These are phyloP conservation scores for Himalopsyche tibetana DNA, from an alignment of 2,888 invertebrate genomes.

Conservation along the genomic window DNA sequence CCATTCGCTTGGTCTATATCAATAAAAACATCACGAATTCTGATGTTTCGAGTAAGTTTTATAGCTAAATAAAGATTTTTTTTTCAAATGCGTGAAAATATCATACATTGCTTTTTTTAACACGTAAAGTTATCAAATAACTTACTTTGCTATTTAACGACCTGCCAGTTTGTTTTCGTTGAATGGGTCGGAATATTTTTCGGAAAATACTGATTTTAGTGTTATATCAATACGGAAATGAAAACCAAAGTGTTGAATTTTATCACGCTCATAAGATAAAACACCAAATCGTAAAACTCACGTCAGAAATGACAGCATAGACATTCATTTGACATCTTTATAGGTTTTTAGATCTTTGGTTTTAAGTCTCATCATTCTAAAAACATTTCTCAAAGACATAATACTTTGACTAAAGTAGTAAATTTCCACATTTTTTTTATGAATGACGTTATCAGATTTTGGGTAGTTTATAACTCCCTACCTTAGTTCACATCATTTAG, in stretches of 20 bases:
- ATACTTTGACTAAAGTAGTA: neutral
- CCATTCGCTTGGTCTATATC: too few relatives aligned
- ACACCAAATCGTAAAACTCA: neutral
- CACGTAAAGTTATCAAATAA: neutral
- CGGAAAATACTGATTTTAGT: neutral
- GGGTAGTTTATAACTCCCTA: too few relatives aligned
- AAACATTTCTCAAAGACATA: neutral
- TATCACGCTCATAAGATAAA: neutral
- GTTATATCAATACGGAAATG: neutral
- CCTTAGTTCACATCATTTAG: too few relatives aligned
- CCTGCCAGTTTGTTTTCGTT: neutral
- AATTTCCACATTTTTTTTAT: neutral
- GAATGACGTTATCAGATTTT: neutral
- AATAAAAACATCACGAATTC: neutral
- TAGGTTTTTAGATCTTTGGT: neutral
- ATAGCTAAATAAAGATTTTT: neutral
- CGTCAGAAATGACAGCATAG: neutral
- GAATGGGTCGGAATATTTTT: neutral
- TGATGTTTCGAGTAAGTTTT: neutral
- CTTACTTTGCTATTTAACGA: neutral
- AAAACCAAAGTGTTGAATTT: neutral
- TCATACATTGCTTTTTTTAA: too few relatives aligned
- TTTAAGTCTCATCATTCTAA: neutral
- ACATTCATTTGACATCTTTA: conserved; percentile 13
- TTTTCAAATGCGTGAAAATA: neutral